A percentile compares a stretch with the other conserved stretches of the same genome.
Evolutionary conservation across 2,113 vertebrate species (phyloP).

Genomic region (Megatriorchis doriae): DNA sequence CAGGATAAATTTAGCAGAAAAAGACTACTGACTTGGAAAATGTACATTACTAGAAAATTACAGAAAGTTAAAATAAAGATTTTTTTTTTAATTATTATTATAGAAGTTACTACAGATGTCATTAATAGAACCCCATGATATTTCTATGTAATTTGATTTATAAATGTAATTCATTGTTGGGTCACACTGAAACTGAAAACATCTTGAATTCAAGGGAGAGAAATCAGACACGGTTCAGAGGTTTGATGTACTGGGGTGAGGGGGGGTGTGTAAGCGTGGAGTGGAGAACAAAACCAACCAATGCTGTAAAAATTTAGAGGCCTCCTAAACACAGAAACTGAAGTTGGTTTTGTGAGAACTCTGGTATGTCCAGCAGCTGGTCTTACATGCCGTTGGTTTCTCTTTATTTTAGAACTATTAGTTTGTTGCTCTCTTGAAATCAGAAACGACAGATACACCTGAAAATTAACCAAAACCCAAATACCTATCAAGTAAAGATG

Average conservation of each 20-base stretch:
- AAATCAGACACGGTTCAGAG: not conserved
- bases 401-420: not conserved
- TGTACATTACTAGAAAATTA: not conserved
- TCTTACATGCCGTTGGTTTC: not conserved
- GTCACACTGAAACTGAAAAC: not conserved
- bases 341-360: not conserved
- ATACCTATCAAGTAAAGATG: not conserved
- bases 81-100: not conserved
- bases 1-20: not conserved
- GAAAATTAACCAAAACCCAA: not conserved
- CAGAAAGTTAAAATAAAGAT: not conserved
- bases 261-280: not conserved
- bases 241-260: not conserved
- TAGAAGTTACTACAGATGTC: not conserved
- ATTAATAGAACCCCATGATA: not conserved
- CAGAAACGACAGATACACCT: not conserved
- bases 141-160: not conserved
- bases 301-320: not conserved
- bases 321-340: not conserved
- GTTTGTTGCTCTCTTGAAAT: not conserved
- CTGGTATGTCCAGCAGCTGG: not conserved
- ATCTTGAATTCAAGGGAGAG: not conserved
- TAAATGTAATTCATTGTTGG: not conserved
- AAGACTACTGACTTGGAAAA: not conserved
- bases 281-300: not conserved